Evolutionary conservation across 2,888 invertebrate genomes (phyloP), one percentile per base, ranked within the genome.

Genomic region (Sminthurides aquaticus): DNA sequence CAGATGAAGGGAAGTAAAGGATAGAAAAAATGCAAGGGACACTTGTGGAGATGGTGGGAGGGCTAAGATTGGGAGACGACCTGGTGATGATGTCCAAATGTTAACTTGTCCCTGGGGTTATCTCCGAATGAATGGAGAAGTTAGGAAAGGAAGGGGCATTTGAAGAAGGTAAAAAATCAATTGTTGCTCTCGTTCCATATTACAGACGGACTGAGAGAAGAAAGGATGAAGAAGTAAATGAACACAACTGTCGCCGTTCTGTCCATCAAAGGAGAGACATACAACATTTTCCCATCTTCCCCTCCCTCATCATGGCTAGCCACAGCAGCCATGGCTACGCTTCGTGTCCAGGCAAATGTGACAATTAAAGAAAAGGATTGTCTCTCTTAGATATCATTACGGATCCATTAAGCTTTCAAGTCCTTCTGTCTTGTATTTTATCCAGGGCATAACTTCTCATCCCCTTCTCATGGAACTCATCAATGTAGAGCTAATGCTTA

Each of bases 301-400:
- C 34, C 55, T 34, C 55, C 25, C 11, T 61, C n/a, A n/a, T n/a
- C n/a, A n/a, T n/a, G n/a, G n/a, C n/a, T n/a, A n/a, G n/a, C n/a
- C n/a, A n/a, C n/a, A n/a, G n/a, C n/a, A n/a, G n/a, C n/a, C n/a
- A n/a, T n/a, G 61, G 55, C 27, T 61, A 52, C 29, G 61, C 61
- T 61, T 61, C 55, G 28, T 55, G 61, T 61, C 61, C 61, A 26
- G 54, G 20, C 27, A 54, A 61, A 52, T 61, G 61, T 55, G 61
- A 61, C 61, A 61, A 61, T 61, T 61, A 61, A 61, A 61, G 61
- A 29, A 61, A 60, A 61, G 61, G 61, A 60, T 60, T 60, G 60
- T 60, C 60, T 60, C n/a, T n/a, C 60, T 49, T 49, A 49, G 60
- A 61, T 61, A 61, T 61, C 61, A 61, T 61, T 61, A 61, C 54